These are phyloP conservation scores for Edolisoma coerulescens DNA, from an alignment of 2,113 vertebrate genomes.

Conservation along the genomic window DNA sequence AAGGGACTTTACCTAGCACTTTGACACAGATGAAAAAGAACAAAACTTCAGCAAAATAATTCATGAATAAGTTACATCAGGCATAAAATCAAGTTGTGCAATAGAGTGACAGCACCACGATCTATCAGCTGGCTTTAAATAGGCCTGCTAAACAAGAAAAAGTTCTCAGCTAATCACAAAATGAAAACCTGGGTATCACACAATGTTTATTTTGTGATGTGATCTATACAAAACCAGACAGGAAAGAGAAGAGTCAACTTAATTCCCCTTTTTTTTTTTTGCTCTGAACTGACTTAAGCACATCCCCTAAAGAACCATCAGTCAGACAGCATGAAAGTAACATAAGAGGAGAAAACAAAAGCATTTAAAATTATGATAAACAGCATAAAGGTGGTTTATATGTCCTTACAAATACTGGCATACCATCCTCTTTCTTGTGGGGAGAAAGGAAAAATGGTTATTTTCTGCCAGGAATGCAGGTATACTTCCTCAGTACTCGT, in stretches of 20 bases:
- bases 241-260: not conserved
- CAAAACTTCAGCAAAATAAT: not conserved
- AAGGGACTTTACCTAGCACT: not conserved
- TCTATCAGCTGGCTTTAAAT: not conserved
- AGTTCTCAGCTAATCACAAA: not conserved
- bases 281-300: not conserved
- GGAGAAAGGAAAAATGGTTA: not conserved
- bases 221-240: not conserved
- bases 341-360: not conserved
- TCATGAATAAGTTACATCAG: not conserved
- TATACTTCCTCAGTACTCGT: not conserved
- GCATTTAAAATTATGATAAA: not conserved
- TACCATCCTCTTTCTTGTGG: not conserved
- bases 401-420: not conserved
- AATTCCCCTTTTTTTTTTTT: not conserved
- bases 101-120: not conserved
- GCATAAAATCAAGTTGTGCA: not conserved
- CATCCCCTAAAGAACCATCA: not conserved
- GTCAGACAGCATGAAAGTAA: fast-evolving
- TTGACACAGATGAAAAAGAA: not conserved
- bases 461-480: not conserved
- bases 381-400: not conserved
- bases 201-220: not conserved
- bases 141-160: not conserved
- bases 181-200: not conserved